These are phyloP conservation scores for Drosophila neocordata DNA, from an alignment of 1,140 invertebrate species.

Conservation along the genomic window DNA sequence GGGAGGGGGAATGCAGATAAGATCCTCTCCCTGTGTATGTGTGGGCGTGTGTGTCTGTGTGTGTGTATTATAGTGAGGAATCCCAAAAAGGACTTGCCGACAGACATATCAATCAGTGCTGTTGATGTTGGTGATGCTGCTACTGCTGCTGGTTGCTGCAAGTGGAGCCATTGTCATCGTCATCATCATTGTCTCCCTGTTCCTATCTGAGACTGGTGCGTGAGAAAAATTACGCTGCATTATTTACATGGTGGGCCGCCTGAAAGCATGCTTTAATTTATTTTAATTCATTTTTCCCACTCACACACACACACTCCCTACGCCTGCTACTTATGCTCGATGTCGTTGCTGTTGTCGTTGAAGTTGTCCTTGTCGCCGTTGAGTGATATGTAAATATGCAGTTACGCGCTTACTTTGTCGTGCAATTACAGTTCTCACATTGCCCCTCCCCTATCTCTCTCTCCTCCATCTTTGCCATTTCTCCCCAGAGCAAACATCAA, in stretches of 20 bases:
- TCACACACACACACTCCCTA: background rate
- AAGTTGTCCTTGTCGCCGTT: slow-evolving; percentile 33
- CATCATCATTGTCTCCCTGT: slow-evolving; percentile 1
- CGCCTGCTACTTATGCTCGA: background rate
- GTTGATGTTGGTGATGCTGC: background rate
- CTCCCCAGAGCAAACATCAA: slow-evolving; percentile 49
- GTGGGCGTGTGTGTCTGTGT: background rate
- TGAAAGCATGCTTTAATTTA: slow-evolving; percentile 81
- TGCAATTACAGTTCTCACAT: slow-evolving; percentile 67
- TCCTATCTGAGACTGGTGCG: slow-evolving; percentile 25
- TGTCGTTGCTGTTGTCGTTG: slow-evolving; percentile 15
- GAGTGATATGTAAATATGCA: slow-evolving; percentile 81
- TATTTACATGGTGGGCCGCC: slow-evolving; percentile 73
- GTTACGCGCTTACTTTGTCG: slow-evolving; percentile 79
- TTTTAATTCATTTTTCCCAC: slow-evolving; percentile 72
- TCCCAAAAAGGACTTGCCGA: slow-evolving; percentile 32
- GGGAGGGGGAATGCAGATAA: slow-evolving; percentile 50
- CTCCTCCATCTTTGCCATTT: background rate
- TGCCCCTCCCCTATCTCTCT: background rate
- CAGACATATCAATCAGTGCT: slow-evolving; percentile 73
- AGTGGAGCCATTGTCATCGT: slow-evolving; percentile 28
- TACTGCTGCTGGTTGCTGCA: slow-evolving; percentile 10
- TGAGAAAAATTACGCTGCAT: slow-evolving; percentile 77
- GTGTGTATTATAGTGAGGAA: background rate
- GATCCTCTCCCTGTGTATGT: slow-evolving; percentile 24